phyloP scores from a whole-genome alignment of 2,888 invertebrate species.

The Diarsia mendica region DNA sequence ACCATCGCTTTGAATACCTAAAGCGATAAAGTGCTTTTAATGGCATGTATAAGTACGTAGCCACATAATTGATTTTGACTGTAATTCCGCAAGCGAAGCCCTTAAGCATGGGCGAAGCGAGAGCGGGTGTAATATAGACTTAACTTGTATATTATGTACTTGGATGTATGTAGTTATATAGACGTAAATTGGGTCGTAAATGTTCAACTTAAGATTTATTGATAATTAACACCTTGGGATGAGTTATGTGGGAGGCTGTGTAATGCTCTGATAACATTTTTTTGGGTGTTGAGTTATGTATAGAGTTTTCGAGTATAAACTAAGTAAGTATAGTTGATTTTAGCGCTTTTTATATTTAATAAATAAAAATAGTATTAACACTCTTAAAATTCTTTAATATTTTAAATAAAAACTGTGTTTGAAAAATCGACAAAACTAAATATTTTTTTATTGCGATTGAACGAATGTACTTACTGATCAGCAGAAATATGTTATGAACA shows the following conservation, averaged over 20 bases:
- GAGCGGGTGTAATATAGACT: constrained; percentile 51
- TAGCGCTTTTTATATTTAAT: too few relatives aligned
- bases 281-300: not conserved
- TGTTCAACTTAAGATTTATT: constrained; percentile 59
- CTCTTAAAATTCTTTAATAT: too few relatives aligned
- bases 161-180: constrained; percentile 36
- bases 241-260: constrained; percentile 36
- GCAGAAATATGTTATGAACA: not conserved
- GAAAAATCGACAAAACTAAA: too few relatives aligned
- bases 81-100: constrained; percentile 66
- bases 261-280: constrained; percentile 28
- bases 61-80: constrained; percentile 72
- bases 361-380: too few relatives aligned
- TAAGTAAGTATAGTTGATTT: too few relatives aligned
- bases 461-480: too few relatives aligned
- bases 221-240: constrained; percentile 54
- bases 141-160: constrained; percentile 41
- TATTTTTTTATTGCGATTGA: too few relatives aligned
- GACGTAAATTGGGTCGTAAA: constrained; percentile 53
- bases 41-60: constrained; percentile 68
- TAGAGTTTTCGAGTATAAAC: too few relatives aligned
- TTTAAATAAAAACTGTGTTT: fast-evolving
- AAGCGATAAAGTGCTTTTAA: constrained; percentile 71
- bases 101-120: constrained; percentile 62
- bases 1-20: constrained; percentile 65